These are phyloP conservation scores for Drosophila insularis DNA, from an alignment of 1,140 invertebrate species.

Conservation along the genomic window DNA sequence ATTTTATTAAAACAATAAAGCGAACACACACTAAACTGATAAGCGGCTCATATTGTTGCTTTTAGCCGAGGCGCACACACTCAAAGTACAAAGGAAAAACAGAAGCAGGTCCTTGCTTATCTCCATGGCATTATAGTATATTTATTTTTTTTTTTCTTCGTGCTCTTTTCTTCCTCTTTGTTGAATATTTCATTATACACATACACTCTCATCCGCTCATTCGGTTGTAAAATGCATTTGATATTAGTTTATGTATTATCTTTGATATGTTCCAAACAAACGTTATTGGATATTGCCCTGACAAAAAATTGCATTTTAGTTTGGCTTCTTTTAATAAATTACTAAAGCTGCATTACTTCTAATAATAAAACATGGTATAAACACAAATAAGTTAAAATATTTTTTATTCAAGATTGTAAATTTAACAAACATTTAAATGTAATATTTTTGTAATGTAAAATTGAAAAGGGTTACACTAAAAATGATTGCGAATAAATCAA, in stretches of 20 bases:
- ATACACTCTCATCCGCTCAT: neutral
- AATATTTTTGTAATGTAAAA: no score
- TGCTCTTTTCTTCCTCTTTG: constrained; percentile 35
- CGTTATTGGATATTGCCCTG: neutral
- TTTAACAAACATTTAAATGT: neutral
- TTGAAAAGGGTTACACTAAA: no score
- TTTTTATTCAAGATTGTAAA: neutral
- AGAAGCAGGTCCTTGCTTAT: constrained; percentile 19
- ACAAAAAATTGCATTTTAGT: neutral
- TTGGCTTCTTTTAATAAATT: neutral
- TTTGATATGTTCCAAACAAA: constrained; percentile 15
- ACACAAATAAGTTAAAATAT: neutral
- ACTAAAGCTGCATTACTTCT: neutral
- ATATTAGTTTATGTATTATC: constrained; percentile 6
- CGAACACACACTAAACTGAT: constrained; percentile 20
- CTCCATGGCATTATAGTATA: neutral
- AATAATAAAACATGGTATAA: neutral
- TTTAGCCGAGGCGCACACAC: neutral
- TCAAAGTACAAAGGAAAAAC: neutral
- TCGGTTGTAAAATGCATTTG: constrained; percentile 37
- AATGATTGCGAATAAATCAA: no score
- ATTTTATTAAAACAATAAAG: constrained; percentile 32
- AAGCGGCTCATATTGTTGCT: constrained; percentile 34
- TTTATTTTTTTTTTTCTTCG: constrained; percentile 13
- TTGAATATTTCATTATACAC: constrained; percentile 49